Conservation (phyloP, 2,113 vertebrate genomes). For the Zingel zingel region DNA sequence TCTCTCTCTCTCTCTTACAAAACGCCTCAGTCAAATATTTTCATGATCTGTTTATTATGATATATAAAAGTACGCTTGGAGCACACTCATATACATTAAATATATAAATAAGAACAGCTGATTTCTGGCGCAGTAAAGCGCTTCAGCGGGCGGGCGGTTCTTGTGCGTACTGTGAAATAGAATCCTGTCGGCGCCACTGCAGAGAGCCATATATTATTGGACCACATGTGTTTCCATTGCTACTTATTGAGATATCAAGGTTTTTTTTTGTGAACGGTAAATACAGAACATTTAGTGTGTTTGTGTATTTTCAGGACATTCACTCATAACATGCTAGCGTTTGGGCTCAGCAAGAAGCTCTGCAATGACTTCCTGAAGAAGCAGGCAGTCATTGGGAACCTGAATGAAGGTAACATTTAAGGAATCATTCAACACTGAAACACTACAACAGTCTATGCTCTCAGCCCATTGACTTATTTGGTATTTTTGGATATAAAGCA, state of each 20-base stretch:
- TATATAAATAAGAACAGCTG: no score
- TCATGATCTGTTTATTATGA: no score
- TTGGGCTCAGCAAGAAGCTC: conserved; percentile 94
- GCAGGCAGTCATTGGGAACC: conserved; percentile 94
- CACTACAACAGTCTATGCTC: not conserved
- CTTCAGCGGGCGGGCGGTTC: no score
- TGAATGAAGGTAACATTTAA: conserved; percentile 90
- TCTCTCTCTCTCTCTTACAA: no score
- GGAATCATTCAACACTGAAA: not conserved
- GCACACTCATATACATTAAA: no score
- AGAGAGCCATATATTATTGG: no score
- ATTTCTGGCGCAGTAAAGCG: no score
- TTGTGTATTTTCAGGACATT: conserved; percentile 88
- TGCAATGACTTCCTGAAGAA: conserved; percentile 97
- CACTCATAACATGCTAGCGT: conserved; percentile 98
- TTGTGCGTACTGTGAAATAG: no score
- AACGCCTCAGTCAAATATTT: no score
- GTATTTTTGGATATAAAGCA: not conserved
- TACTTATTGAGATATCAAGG: no score
- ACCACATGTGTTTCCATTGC: not conserved
- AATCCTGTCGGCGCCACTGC: no score
- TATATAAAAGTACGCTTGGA: no score
- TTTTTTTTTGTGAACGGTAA: not conserved
- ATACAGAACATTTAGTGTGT: not conserved
- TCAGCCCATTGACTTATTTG: not conserved